Conservation (phyloP, 2,888 invertebrate species). For the Nebria brevicollis region DNA sequence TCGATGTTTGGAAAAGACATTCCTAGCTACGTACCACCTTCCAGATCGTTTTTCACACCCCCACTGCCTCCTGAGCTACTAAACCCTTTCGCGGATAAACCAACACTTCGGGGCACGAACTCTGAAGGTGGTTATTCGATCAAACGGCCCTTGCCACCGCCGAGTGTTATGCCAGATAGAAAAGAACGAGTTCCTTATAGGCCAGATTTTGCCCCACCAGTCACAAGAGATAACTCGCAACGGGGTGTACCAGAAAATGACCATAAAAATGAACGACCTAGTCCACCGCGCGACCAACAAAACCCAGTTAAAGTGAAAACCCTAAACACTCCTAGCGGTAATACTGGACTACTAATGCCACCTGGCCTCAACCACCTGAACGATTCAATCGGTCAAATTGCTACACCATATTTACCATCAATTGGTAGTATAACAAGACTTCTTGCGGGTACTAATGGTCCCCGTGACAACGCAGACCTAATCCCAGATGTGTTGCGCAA, state of each 20-base stretch:
- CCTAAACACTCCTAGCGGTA: constrained; percentile 76
- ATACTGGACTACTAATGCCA: constrained; percentile 63
- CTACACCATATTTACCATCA: background rate
- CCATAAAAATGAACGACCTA: constrained; percentile 53
- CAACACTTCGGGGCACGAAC: constrained; percentile 80
- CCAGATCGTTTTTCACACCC: constrained; percentile 79
- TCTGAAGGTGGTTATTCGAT: constrained; percentile 66
- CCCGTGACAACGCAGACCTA: constrained; percentile 84
- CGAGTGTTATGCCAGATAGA: constrained; percentile 73
- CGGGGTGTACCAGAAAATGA: constrained; percentile 67
- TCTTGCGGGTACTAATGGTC: constrained; percentile 86
- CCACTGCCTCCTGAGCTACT: constrained; percentile 85
- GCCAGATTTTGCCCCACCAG: constrained; percentile 67
- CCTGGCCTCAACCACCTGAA: constrained; percentile 57
- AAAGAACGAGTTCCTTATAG: constrained; percentile 86
- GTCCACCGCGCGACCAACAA: constrained; percentile 55
- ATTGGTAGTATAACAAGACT: constrained; percentile 75
- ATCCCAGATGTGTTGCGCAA: constrained; percentile 80
- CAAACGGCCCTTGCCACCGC: constrained; percentile 65
- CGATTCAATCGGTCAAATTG: background rate
- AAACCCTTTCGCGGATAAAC: constrained; percentile 90
- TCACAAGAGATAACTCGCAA: constrained; percentile 68
- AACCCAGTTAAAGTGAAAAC: constrained; percentile 68
- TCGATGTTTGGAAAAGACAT: constrained; percentile 74
- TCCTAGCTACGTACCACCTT: constrained; percentile 86